phyloP scores from a whole-genome alignment of 1,140 invertebrate genomes.

The Prorops nasuta region DNA sequence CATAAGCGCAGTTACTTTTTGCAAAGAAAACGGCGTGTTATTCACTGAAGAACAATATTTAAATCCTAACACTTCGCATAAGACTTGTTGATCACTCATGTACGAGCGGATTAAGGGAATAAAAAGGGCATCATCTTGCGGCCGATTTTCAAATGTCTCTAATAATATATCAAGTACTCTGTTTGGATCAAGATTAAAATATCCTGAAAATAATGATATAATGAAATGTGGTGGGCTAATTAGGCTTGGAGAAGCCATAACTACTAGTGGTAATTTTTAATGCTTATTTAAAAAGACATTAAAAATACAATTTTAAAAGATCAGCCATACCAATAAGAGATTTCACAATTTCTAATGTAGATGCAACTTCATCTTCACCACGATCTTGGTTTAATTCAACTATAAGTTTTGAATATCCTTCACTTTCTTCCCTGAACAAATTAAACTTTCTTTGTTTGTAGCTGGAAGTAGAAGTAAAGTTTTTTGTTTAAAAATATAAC shows the following conservation, averaged over 20 bases:
- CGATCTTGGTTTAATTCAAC: constrained; percentile 93
- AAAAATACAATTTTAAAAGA: background rate
- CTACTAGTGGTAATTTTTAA: no score
- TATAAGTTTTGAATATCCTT: constrained; percentile 97
- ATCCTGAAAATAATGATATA: constrained; percentile 67
- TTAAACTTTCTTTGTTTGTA: constrained; percentile 99
- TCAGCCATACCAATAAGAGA: constrained; percentile 80
- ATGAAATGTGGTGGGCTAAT: no score
- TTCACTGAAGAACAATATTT: constrained; percentile 76
- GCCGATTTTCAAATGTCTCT: constrained; percentile 92
- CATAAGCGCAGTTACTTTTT: constrained; percentile 85
- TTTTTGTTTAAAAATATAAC: background rate
- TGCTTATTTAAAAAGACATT: no score
- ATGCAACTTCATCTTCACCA: constrained; percentile 61
- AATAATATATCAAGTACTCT: constrained; percentile 94
- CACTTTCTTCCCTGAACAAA: constrained; percentile 96
- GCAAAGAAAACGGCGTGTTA: constrained; percentile 78
- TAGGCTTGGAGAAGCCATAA: no score
- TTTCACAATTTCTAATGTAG: constrained; percentile 80
- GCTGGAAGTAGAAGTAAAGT: constrained; percentile 61
- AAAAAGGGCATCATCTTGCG: constrained; percentile 74
- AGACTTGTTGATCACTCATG: constrained; percentile 79
- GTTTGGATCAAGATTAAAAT: constrained; percentile 98
- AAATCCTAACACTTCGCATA: constrained; percentile 93
- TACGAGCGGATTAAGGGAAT: constrained; percentile 82